Evolutionary conservation across 2,797 vertebrate species (phyloP).

Genomic region (Podarcis siculus): DNA sequence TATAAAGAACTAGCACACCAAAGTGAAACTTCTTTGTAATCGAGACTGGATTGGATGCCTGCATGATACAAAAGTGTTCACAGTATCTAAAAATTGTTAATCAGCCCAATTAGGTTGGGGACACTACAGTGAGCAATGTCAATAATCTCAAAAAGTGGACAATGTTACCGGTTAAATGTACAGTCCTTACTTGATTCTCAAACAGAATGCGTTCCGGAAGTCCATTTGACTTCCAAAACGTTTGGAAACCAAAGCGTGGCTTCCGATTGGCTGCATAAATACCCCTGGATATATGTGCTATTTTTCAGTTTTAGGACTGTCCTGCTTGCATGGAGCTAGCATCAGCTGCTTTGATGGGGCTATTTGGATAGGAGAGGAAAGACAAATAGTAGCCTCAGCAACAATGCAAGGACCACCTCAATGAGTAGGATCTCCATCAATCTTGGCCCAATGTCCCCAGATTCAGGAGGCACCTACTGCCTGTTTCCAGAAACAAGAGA

Average conservation of each 20-base stretch:
- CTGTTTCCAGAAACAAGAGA: no score
- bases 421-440: background rate
- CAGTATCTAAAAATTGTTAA: background rate
- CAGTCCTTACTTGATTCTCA: no score
- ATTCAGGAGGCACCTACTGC: no score
- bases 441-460: background rate
- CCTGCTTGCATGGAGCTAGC: background rate
- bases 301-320: background rate
- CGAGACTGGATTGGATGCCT: no score
- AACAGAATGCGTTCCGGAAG: no score
- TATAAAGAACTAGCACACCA: background rate
- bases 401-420: background rate
- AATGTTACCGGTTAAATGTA: background rate
- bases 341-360: background rate
- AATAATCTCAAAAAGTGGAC: background rate
- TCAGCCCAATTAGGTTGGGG: background rate
- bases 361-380: background rate
- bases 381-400: background rate
- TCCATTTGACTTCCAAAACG: no score
- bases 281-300: background rate
- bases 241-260: no score
- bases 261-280: no score
- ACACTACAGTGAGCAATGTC: background rate
- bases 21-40: background rate
- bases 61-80: background rate